Percentiles rank a stretch among this genome's conserved stretches.
phyloP scores from a whole-genome alignment of 2,888 invertebrate genomes.

The Dilophus febrilis region DNA sequence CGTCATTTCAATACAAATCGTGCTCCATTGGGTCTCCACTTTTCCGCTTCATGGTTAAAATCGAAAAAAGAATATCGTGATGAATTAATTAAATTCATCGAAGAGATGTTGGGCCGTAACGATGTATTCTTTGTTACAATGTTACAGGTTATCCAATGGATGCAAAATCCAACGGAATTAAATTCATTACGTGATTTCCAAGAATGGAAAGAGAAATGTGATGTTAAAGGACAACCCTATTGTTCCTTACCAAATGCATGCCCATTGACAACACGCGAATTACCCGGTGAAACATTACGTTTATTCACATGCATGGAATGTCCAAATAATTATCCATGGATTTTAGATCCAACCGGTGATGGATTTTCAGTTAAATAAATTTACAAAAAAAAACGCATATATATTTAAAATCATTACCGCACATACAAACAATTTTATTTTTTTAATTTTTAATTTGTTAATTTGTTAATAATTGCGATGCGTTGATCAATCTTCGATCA shows the following conservation, averaged over 20 bases:
- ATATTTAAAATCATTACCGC: too few relatives aligned
- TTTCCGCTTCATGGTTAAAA: slow-evolving; percentile 91
- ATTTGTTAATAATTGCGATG: too few relatives aligned
- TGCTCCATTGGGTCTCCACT: slow-evolving; percentile 80
- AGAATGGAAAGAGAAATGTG: slow-evolving; percentile 91
- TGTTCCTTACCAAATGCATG: slow-evolving; percentile 86
- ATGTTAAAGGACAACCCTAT: slow-evolving; percentile 83
- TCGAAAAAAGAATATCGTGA: slow-evolving; percentile 86
- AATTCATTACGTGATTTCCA: slow-evolving; percentile 77
- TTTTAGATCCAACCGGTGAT: slow-evolving; percentile 86
- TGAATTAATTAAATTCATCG: slow-evolving; percentile 80
- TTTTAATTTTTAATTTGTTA: too few relatives aligned
- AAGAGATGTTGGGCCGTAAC: slow-evolving; percentile 75
- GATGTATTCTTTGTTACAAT: slow-evolving; percentile 89
- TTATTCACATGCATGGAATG: slow-evolving; percentile 93
- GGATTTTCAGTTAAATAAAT: slow-evolving; percentile 58
- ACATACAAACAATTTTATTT: too few relatives aligned
- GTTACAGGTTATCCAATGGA: slow-evolving; percentile 87
- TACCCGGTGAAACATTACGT: slow-evolving; percentile 81
- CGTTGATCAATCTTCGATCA: too few relatives aligned
- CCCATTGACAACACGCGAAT: slow-evolving; percentile 71
- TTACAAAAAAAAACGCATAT: background rate
- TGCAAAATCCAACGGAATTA: slow-evolving; percentile 84
- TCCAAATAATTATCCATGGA: slow-evolving; percentile 90
- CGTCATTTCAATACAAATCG: slow-evolving; percentile 77